Conservation (phyloP, 2,113 vertebrate genomes). For the Coracopsis vasa region DNA sequence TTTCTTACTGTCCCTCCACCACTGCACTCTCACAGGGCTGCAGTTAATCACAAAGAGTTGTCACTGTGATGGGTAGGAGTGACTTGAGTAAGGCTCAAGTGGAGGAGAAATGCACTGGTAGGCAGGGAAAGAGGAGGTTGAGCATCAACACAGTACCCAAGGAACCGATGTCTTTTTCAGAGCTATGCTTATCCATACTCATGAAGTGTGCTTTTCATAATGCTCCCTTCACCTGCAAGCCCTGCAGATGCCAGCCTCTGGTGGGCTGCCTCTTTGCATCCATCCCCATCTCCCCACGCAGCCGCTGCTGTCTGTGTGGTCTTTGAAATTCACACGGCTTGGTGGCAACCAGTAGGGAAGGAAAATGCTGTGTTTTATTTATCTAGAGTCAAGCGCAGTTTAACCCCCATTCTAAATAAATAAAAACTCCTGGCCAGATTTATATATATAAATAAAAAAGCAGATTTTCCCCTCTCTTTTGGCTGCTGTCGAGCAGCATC, state of each 20-base stretch:
- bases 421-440: constrained; percentile 75
- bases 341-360: constrained; percentile 59
- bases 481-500: constrained; percentile 55
- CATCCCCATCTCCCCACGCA: background rate
- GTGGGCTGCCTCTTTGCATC: background rate
- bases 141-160: background rate
- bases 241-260: background rate
- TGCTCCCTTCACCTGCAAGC: constrained; percentile 34
- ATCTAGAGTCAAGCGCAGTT: constrained; percentile 77
- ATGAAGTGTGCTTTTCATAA: background rate
- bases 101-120: background rate
- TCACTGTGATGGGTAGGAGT: background rate
- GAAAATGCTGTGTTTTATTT: constrained; percentile 71
- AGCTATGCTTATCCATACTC: background rate
- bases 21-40: background rate
- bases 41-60: background rate
- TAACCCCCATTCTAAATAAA: constrained; percentile 82
- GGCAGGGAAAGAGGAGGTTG: background rate
- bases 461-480: constrained; percentile 53
- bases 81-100: background rate
- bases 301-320: constrained; percentile 75
- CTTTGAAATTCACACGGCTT: constrained; percentile 65
- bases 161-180: background rate
- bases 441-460: constrained; percentile 72
- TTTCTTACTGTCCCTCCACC: background rate